Base-by-base conservation (phyloP, 2,113 vertebrate species). In the Fregata magnificens region DNA sequence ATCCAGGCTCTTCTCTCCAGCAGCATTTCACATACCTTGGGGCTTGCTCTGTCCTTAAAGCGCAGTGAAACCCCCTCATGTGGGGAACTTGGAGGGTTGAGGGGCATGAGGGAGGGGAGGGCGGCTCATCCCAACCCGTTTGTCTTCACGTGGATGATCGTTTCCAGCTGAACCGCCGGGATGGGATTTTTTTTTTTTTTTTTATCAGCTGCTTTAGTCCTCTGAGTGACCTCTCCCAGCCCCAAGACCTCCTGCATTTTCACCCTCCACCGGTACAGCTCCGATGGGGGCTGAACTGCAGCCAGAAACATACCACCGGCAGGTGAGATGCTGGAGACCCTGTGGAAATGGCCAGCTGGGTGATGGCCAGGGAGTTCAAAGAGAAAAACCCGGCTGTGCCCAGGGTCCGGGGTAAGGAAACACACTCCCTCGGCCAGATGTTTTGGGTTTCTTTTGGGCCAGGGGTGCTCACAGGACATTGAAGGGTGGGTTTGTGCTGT, bases 1-100 rank as follows among this genome's bases (percentile, higher is more conserved):
- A 72, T 36, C 78, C 96, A 90, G 78, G 58, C 85, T 47, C 56
- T 38, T 20, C 94, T 95, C 88, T 84, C 95, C 94, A 87, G 88
- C 92, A 90, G 92, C 4, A 29, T 45, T 91, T 45, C 88, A 25
- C 52, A 26, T n/a, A 87, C 78, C 88, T 91, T 22, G 49, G 82
- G 88, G 82, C 66, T 71, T 42, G 15, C 65, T 59, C 85, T 95
- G 90, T 69, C 95, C 36, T 90, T n/a, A 59, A n/a, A 94, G 24
- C 1, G 0, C 45, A 21, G 50, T 0, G 56, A 66, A 87, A 87
- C 31, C 31, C 67, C 77, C 47, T 74, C 1, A 7, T 31, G 40
- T 1, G 31, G 70, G 71, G 71, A 59, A n/a, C 74, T 63, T 2
- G 32, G 56, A 59, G 74, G 42, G 61, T 6, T 50, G n/a, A 65